Evolutionary conservation across 2,888 invertebrate species (phyloP), one percentile per base, ranked within the genome.

Genomic region (Agrilus mali): DNA sequence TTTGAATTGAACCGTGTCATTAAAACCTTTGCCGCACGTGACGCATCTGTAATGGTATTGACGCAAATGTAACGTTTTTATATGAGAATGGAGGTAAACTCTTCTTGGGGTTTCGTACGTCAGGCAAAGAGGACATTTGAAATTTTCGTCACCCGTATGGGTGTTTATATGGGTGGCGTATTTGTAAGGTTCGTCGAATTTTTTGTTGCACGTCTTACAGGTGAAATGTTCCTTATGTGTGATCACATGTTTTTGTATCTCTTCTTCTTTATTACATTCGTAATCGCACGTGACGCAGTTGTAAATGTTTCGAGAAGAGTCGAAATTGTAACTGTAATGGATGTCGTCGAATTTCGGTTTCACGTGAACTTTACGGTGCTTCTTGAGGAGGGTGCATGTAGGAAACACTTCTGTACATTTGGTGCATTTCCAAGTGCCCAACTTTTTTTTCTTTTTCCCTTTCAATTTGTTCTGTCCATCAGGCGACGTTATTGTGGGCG

Each of bases 341-440:
- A 37, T 17, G 4, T 47, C 50, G 37, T 42, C 38, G 27, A 10
- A 27, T 8, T 41, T 20, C 7, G 47, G 43, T 27, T 42, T 45
- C 8, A 43, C 31, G 36, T 53, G 51, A 1, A n/a, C 17, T 36
- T 45, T 48, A 12, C 54, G 54, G 47, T 64, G 63, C 5, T 55
- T 56, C 4, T 53, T 51, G 7, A 61, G 49, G 6, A 50, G 50
- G 38, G 55, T 56, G 3, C 58, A 50, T 0, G 55, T 54, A 6
- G 50, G 48, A 44, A 63, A 61, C 35, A 56, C 54, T 33, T 53
- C 49, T n/a, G 54, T 36, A 42, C 63, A 63, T 40, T 57, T 56
- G 32, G 55, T 53, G 49, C 63, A 63, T 1, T 53, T 54, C 59
- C 58, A 61, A 16, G 50, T 49, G 41, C 54, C 56, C 35, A 55